Base-by-base conservation (phyloP, 2,888 invertebrate genomes). In the Tupiocoris notatus region DNA sequence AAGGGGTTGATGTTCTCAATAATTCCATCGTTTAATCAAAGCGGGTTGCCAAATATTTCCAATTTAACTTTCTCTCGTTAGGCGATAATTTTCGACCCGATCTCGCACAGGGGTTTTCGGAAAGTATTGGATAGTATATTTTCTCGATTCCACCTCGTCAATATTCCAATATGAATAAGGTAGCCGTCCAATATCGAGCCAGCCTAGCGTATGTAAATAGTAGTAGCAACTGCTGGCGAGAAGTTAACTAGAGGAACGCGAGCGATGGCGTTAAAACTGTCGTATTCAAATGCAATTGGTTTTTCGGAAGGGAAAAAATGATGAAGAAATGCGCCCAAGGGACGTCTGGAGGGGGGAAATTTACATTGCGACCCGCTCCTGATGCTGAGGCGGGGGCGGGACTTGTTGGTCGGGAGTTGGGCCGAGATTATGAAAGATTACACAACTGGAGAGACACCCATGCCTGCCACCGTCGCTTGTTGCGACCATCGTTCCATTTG, bases 401-500 rank as follows among this genome's bases (percentile, higher is more conserved):
- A 16, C 18, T 59, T 16, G 9, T 24, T 3, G n/a, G 64, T n/a
- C 16, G 9, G 64, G 25, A 18, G 25, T 18, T 1, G 65, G 65
- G 25, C 18, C 39, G 39, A 3, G 63, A 20, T 3, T 23, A 21
- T 61, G 18, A 61, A 61, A 18, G 6, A 61, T 61, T 18, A 61
- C 18, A 61, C 21, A 20, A 20, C 17, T 18, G 21, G 63, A 63
- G 63, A 22, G 63, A 1, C 21, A 22, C n/a, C n/a, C n/a, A n/a
- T n/a, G n/a, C n/a, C n/a, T n/a, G n/a, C n/a, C n/a, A n/a, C n/a
- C n/a, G n/a, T n/a, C n/a, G n/a, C n/a, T n/a, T n/a, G n/a, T n/a
- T n/a, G n/a, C n/a, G n/a, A n/a, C 63, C 22, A 63, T 63, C 63
- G 22, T 63, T 63, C n/a, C 63, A 63, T 63, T 22, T n/a, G 17